Evolutionary conservation across 2,888 invertebrate genomes (phyloP), one percentile per base, ranked within the genome.

Genomic region (Apotomis turbidana): DNA sequence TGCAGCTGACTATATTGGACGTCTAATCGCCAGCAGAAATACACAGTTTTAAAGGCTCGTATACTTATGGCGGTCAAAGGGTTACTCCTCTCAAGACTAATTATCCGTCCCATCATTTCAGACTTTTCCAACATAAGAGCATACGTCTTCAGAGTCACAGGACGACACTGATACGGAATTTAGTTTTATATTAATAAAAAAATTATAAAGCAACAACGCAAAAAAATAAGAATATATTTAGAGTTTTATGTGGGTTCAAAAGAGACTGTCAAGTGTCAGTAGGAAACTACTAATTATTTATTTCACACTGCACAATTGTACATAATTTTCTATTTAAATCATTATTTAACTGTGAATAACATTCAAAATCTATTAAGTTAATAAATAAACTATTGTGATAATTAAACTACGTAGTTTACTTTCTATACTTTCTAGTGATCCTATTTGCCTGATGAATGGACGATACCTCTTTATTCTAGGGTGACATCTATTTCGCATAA

Each of bases 341-440:
- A 44, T 64, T 44, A 27, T 27, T 36, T 64, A n/a, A 41, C n/a
- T 27, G 44, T 1, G 5, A 38, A 58, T 38, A 36, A 36, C 5
- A 27, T 27, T 46, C 46, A 5, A 13, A 66, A 57, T n/a, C 46
- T 57, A 55, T 46, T 66, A 57, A 36, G 46, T 57, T 66, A 55
- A 57, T 64, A 57, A 66, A 66, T 66, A 66, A 66, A 66, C 36
- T 36, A 46, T 66, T 66, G 49, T 49, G 55, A 66, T 57, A 46
- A 57, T n/a, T n/a, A 15, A 49, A 3, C 49, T 9, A 8, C 10
- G 3, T 49, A 49, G 9, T 49, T 49, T 10, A 49, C 9, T 49
- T 49, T 49, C 49, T 10, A 6, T 5, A 6, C 5, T 6, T 3
- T 6, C 44, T 8, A 44, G 44, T 6, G 44, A 6, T 44, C 6